Evolutionary conservation across 2,113 vertebrate species (phyloP), one percentile per base, ranked within the genome.

Genomic region (Catharus fuscescens): DNA sequence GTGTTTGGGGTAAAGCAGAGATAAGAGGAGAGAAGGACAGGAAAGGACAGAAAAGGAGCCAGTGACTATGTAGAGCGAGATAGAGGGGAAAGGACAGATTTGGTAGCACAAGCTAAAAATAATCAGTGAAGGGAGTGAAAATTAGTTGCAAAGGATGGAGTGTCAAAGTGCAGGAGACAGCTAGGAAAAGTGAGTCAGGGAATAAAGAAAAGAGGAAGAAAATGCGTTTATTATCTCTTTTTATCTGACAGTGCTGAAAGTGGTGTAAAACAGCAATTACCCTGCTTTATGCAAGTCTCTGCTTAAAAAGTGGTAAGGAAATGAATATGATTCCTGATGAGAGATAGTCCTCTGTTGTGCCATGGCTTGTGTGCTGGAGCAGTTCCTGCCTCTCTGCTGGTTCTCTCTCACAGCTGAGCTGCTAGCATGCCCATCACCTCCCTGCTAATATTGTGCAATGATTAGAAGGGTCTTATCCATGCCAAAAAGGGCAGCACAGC

Each of bases 51-150:
- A 77, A 70, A 74, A 91, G 60, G 20, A 81, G 32, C 28, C 61
- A 72, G 2, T 57, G 73, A 77, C 32, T 66, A 32, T 21, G 18
- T 80, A 28, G 60, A 86, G 40, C 56, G 71, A 96, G 86, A 78
- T 8, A 69, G 38, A 60, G 14, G 61, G 52, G 42, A 76, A 88
- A 69, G 34, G 17, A 62, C 80, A 73, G 29, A 52, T 64, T 79
- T 25, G 23, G 88, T 72, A 76, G 28, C 72, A n/a, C 9, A 57
- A 86, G 42, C 72, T 93, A 94, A 94, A 94, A 94, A 88, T 96
- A 92, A 88, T 86, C 72, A 81, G 65, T 20, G 47, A 86, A 93
- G 45, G 71, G 64, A 94, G 40, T 86, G 72, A 83, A 96, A 90
- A 90, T 81, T 81, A 48, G 61, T 83, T 83, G 77, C 38, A n/a